Evolutionary conservation across 2,888 invertebrate species (phyloP).

Genomic region (Pollenia angustigena): DNA sequence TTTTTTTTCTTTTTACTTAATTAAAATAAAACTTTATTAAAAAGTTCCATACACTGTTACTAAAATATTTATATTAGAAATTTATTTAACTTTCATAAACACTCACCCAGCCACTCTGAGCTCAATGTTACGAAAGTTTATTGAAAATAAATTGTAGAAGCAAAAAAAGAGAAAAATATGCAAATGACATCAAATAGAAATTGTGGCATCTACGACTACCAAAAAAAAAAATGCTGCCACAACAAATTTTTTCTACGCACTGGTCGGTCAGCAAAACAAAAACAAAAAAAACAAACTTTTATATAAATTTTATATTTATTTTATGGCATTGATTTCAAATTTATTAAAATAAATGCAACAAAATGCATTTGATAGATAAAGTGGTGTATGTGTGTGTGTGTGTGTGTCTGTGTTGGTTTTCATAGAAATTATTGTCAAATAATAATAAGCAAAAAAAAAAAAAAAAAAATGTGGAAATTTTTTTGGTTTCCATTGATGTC

Average conservation of each 20-base stretch:
- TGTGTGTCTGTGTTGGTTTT: slow-evolving; percentile 23
- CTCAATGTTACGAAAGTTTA: slow-evolving; percentile 31
- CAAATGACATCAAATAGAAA: slow-evolving; percentile 58
- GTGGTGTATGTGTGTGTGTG: background rate
- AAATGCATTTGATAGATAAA: slow-evolving; percentile 25
- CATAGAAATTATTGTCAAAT: slow-evolving; percentile 22
- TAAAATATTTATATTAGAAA: background rate
- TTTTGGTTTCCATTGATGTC: background rate
- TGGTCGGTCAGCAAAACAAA: background rate
- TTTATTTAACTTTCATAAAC: slow-evolving; percentile 34
- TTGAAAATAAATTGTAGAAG: slow-evolving; percentile 12
- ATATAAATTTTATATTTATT: slow-evolving; percentile 26
- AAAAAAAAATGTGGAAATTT: background rate
- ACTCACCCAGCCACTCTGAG: background rate
- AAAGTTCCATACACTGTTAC: background rate
- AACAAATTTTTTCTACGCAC: slow-evolving; percentile 22
- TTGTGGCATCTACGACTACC: slow-evolving; percentile 22
- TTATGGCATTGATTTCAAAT: slow-evolving; percentile 52
- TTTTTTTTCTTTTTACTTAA: too few relatives aligned
- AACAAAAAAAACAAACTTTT: background rate
- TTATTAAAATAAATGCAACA: slow-evolving; percentile 34
- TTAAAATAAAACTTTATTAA: background rate
- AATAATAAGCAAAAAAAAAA: background rate
- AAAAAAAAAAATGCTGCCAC: slow-evolving; percentile 25
- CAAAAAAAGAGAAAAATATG: slow-evolving; percentile 25